Evolutionary conservation across 1,140 invertebrate species (phyloP), one percentile per base, ranked within the genome.

Genomic region (Drosophila pseudoananassae): DNA sequence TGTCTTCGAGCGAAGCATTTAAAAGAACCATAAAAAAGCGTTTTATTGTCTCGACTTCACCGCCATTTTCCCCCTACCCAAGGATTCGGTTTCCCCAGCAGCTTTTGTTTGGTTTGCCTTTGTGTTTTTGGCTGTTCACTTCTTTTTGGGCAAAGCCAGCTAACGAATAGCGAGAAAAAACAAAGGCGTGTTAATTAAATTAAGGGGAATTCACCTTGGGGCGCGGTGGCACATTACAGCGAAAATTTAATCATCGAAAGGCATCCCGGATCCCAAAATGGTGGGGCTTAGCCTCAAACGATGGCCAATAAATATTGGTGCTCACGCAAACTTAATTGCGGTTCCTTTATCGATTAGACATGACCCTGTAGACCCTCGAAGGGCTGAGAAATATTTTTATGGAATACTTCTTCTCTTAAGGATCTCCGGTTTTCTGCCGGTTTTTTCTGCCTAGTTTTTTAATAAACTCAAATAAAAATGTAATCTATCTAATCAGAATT

Each of bases 181-280:
- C 73, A 81, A 84, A 50, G 63, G 58, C 25, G 40, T 69, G 63
- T 74, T 77, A 80, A 84, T 85, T 84, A 73, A 84, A 84, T 85
- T 77, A 74, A 61, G 59, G 57, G 17, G n/a, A 56, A 65, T 36
- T 55, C 51, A 56, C 51, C 71, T 75, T 75, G 40, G 20, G 70
- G 59, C 51, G 15, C 12, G 40, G 31, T 33, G 52, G 31, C 38
- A 31, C 27, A 40, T 47, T 75, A 75, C 75, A 70, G 49, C 25
- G 4, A 53, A 73, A 73, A 73, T 54, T 50, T 43, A 63, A 73
- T 73, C 70, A 73, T 20, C 40, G 45, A 73, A 55, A 49, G 8
- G 57, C 31, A 29, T 47, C 14, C 14, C 4, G 38, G 40, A 43
- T 7, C 12, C 40, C 15, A 9, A 9, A 9, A 46, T 43, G 7